Evolutionary conservation across 2,888 invertebrate genomes (phyloP), one percentile per base, ranked within the genome.

Genomic region (Platycheirus rosarum): DNA sequence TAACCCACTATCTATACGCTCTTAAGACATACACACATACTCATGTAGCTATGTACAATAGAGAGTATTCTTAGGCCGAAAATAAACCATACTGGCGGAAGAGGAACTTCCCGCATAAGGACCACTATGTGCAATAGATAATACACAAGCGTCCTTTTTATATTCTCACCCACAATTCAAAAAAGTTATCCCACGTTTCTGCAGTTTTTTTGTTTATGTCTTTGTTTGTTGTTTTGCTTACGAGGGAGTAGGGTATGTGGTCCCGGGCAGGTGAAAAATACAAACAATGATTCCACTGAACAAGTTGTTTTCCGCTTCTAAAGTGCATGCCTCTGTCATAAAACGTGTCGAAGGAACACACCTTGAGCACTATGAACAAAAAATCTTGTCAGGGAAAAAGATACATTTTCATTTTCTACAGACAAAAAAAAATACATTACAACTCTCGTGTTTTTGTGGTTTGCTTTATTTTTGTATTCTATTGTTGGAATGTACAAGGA

Each of bases 281-380:
- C 53, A 71, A 76, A 82, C 80, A 80, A 76, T 82, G 82, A 82
- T 68, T 77, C 62, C 68, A 55, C 57, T 76, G 71, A 77, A 82
- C 82, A 82, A 77, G 71, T 82, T 82, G 82, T 82, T 82, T 82
- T 82, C 49, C 82, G 71, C 35, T 77, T n/a, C 82, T 71, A 77
- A 77, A 82, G 82, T 82, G 82, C 82, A 82, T 82, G 82, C 66
- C 71, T 63, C 71, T 82, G 77, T 82, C 82, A 82, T 82, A 82
- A 82, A 82, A 82, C 82, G 82, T 82, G 82, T 57, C 68, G 57
- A 73, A 77, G 62, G 57, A n/a, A n/a, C n/a, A n/a, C n/a, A n/a
- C n/a, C n/a, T n/a, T n/a, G n/a, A n/a, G n/a, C n/a, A n/a, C n/a
- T n/a, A n/a, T n/a, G n/a, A n/a, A n/a, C n/a, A n/a, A n/a, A n/a